These are phyloP conservation scores for Corythornis leucogaster DNA, from an alignment of 2,797 vertebrate genomes.

Conservation along the genomic window DNA sequence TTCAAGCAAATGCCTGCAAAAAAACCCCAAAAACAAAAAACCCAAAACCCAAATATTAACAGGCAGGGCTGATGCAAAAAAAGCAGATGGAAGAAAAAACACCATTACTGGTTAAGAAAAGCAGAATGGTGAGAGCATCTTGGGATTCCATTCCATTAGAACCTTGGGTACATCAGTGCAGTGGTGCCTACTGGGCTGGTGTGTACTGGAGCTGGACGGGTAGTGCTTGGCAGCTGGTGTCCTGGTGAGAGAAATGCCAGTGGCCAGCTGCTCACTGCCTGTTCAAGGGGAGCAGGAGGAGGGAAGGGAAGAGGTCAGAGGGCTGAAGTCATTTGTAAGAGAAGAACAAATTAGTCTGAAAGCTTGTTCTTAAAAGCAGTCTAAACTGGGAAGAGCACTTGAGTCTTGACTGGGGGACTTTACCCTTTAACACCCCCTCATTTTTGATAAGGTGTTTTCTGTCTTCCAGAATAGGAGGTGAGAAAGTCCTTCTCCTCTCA, in stretches of 20 bases:
- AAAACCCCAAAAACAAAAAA: background rate
- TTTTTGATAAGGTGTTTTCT: background rate
- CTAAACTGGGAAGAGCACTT: background rate
- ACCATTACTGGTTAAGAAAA: background rate
- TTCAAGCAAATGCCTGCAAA: background rate
- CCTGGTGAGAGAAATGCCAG: background rate
- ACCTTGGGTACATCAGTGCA: background rate
- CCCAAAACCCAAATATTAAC: too few species aligned
- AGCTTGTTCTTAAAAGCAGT: background rate
- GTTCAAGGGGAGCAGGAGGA: background rate
- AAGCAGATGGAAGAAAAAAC: background rate
- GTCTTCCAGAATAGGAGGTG: conserved; percentile 90
- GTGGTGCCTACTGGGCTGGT: background rate
- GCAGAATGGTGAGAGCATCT: background rate
- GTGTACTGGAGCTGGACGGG: background rate
- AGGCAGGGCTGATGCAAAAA: background rate
- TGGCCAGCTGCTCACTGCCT: background rate
- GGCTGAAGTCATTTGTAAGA: background rate
- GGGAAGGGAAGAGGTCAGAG: background rate
- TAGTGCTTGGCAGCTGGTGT: background rate
- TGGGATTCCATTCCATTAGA: background rate
- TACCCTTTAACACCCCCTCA: background rate
- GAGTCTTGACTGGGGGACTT: background rate
- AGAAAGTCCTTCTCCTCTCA: conserved; percentile 92
- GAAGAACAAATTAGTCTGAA: background rate